Evolutionary conservation across 2,888 invertebrate genomes (phyloP), one percentile per base, ranked within the genome.

Genomic region (Agrochola circellaris): DNA sequence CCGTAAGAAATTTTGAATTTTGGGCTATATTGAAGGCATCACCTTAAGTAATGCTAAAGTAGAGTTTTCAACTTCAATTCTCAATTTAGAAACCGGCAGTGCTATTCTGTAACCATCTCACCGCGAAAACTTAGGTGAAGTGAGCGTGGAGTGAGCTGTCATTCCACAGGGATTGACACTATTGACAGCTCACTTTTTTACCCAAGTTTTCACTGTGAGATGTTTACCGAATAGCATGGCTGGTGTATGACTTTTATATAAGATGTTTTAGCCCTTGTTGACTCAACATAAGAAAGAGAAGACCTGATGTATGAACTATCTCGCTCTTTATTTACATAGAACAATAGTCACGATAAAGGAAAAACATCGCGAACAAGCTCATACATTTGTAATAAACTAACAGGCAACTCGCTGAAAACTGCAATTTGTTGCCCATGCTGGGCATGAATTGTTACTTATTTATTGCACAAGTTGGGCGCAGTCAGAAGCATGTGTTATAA

Each of bases 311-410:
- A 30, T 11, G 5, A 5, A 23, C 26, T 17, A 11, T 42, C 51
- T 54, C 7, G 6, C 15, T 65, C 42, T 38, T 30, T 26, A 65
- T 65, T 65, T 54, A 51, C 51, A 62, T 61, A 34, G 17, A 51
- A 48, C 7, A 45, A 72, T 60, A 42, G 62, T 34, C 60, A 61
- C 60, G 48, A 56, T 30, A 60, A 51, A 79, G 48, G 26, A 64
- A 67, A 26, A 72, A 66, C 64, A 69, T n/a, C 1, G 34, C 34
- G 48, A 26, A 30, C n/a, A 38, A 17, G 20, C 17, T 23, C 65
- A 85, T 75, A 75, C 82, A 82, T 82, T 85, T 54, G 67, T 76
- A 69, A 71, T 82, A 85, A 61, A 68, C 75, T n/a, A 75, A 64
- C 20, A 45, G 34, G 42, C 42, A 70, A 64, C 38, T 23, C 51